phyloP scores from a whole-genome alignment of 2,113 vertebrate species.

The Anhinga rufa region DNA sequence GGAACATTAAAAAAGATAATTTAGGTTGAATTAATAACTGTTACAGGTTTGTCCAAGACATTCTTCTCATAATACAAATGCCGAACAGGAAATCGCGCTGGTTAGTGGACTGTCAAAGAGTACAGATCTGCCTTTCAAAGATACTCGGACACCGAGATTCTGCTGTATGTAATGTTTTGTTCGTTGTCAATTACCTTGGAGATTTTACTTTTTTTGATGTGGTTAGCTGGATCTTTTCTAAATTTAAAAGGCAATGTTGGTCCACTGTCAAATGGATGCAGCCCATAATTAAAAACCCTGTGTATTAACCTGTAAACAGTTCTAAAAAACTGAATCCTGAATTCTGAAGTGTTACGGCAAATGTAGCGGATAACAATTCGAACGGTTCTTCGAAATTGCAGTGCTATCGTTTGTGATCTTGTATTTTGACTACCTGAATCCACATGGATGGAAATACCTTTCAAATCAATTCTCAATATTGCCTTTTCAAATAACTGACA shows the following conservation, averaged over 20 bases:
- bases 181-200: neutral
- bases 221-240: constrained; percentile 6
- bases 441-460: constrained; percentile 2
- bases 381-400: neutral
- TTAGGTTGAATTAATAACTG: neutral
- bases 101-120: neutral
- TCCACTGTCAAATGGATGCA: neutral
- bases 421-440: constrained; percentile 40
- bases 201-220: neutral
- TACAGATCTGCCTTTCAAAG: neutral
- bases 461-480: constrained; percentile 6
- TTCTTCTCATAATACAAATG: neutral
- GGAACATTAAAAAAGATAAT: neutral
- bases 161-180: constrained; percentile 6
- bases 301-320: neutral
- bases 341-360: neutral
- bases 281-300: neutral
- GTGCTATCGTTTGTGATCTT: neutral
- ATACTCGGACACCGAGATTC: neutral
- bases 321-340: neutral
- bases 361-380: neutral
- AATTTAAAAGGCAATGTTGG: constrained; percentile 37
- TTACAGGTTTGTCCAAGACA: neutral
- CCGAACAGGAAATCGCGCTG: neutral
- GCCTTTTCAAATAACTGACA: constrained; percentile 36